Evolutionary conservation across 30 jellyfish, hydroid and myxozoan genomes (phyloP).

Genomic region (Hydractinia symbiolongicarpus): DNA sequence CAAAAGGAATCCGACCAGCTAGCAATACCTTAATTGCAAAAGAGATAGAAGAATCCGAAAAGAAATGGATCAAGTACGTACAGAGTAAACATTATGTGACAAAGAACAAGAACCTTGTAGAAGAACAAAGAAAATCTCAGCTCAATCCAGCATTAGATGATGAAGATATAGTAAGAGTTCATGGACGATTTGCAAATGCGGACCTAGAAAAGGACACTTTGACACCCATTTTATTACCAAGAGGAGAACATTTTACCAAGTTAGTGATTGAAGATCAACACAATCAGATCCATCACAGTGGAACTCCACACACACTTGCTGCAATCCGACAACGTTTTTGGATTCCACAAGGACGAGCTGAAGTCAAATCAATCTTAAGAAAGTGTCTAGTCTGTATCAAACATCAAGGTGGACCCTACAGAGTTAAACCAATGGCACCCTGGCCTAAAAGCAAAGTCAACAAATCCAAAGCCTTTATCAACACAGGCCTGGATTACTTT

Average conservation of each 20-base stretch:
- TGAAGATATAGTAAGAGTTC: neutral
- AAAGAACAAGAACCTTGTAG: neutral
- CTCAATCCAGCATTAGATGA: neutral
- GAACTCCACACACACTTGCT: slow-evolving; percentile 19
- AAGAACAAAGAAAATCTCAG: neutral
- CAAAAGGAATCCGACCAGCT: no score
- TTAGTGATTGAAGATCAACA: neutral
- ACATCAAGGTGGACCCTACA: slow-evolving; percentile 16
- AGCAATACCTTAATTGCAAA: neutral
- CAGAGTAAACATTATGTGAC: neutral
- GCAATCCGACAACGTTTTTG: slow-evolving; percentile 12
- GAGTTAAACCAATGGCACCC: neutral
- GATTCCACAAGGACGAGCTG: slow-evolving; percentile 29
- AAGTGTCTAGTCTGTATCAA: neutral
- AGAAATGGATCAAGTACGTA: neutral
- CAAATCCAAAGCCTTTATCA: neutral
- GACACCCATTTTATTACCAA: neutral
- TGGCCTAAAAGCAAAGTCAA: neutral
- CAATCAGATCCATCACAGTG: neutral
- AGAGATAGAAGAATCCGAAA: no score
- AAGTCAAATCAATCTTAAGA: neutral
- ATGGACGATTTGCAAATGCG: slow-evolving; percentile 11
- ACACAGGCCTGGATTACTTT: slow-evolving; percentile 16
- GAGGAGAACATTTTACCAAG: neutral
- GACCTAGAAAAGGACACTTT: neutral